phyloP scores from a whole-genome alignment of 2,113 vertebrate genomes.

The Phalacrocorax aristotelis region DNA sequence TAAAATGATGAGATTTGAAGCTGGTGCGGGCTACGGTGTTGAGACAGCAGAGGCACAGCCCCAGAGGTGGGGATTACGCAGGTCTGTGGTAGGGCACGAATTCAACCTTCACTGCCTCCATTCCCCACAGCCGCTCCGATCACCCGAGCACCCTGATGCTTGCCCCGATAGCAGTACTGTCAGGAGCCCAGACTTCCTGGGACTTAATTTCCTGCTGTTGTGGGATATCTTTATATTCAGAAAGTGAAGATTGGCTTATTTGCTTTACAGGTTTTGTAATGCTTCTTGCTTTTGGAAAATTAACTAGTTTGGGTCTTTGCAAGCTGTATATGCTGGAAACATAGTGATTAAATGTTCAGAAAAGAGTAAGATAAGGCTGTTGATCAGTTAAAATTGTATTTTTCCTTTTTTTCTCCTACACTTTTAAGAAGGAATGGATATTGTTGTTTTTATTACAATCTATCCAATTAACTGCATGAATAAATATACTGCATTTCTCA shows the following conservation, averaged over 20 bases:
- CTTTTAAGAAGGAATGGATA: not conserved
- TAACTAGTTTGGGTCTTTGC: not conserved
- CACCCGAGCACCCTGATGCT: not conserved
- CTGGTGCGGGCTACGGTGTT: accelerated
- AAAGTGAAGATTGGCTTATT: not conserved
- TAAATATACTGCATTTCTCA: slow-evolving; percentile 15
- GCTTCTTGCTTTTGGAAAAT: not conserved
- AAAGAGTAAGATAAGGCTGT: not conserved
- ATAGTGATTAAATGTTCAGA: not conserved
- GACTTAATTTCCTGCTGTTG: not conserved
- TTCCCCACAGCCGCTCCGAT: not conserved
- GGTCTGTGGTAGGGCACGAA: not conserved
- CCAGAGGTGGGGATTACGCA: not conserved
- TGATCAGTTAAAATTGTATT: not conserved
- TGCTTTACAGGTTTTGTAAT: not conserved
- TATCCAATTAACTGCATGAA: not conserved
- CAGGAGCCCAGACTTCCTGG: not conserved
- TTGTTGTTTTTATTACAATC: slow-evolving; percentile 1
- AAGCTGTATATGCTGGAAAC: not conserved
- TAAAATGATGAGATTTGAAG: not conserved
- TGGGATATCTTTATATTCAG: not conserved
- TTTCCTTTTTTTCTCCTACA: not conserved
- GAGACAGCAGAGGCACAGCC: not conserved
- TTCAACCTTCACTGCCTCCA: accelerated
- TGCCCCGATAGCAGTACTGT: not conserved